A percentile compares a stretch with the other conserved stretches of the same genome.
phyloP scores from a whole-genome alignment of 2,113 vertebrate species.

The Delphinus delphis region DNA sequence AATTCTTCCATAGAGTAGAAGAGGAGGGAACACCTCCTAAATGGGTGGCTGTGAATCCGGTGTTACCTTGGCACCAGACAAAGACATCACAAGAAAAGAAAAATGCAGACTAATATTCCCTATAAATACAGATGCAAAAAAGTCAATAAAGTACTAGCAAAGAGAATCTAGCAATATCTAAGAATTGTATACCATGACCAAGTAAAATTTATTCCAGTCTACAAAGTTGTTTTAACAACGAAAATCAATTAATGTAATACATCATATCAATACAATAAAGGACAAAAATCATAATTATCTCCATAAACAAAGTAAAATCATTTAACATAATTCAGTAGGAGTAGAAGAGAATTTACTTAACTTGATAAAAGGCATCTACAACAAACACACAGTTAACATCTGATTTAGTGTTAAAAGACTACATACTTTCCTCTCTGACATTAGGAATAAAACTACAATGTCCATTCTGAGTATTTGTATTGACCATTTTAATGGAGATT shows the following conservation, averaged over 20 bases:
- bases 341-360: background rate
- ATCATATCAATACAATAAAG: background rate
- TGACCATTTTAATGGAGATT: background rate
- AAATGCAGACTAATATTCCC: background rate
- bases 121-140: background rate
- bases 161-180: background rate
- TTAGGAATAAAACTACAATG: background rate
- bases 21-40: background rate
- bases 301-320: background rate
- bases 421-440: background rate
- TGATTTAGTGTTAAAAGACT: background rate
- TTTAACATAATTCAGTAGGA: background rate
- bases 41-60: background rate
- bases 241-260: background rate
- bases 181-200: background rate
- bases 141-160: background rate
- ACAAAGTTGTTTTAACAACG: background rate
- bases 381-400: background rate
- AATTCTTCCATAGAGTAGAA: background rate
- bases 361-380: background rate
- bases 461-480: background rate
- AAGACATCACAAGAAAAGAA: background rate
- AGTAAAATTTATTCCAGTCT: background rate
- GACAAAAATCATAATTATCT: background rate
- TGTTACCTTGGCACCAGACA: background rate